Conservation (phyloP, 2,888 invertebrate species). For the Andrena bucephala region DNA sequence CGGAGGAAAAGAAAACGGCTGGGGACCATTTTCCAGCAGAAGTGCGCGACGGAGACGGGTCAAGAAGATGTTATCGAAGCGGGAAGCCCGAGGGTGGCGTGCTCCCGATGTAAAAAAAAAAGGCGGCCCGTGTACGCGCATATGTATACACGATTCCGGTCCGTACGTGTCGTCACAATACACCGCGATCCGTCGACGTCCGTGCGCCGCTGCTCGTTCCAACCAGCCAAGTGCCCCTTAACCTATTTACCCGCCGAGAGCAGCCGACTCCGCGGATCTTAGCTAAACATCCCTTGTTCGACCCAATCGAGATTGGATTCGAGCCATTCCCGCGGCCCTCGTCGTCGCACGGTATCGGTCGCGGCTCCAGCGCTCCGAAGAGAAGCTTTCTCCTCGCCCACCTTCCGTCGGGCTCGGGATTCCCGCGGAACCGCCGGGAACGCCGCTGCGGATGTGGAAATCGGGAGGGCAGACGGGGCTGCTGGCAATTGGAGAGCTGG, state of each 20-base stretch:
- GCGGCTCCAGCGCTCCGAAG: slow-evolving; percentile 7
- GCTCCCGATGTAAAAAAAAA: slow-evolving; percentile 19
- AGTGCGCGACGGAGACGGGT: not conserved
- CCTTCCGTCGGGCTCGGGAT: slow-evolving; percentile 13
- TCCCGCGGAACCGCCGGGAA: slow-evolving; percentile 37
- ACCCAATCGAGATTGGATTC: slow-evolving; percentile 50
- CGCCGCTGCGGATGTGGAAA: not conserved
- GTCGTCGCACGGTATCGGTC: not conserved
- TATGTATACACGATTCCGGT: not conserved
- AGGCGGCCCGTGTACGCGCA: slow-evolving; percentile 16
- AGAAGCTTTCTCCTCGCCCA: not conserved
- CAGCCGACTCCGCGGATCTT: slow-evolving; percentile 39
- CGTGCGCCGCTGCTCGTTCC: not conserved
- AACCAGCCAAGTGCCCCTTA: slow-evolving; percentile 24
- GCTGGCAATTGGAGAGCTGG: slow-evolving; percentile 51
- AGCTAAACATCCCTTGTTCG: slow-evolving; percentile 33
- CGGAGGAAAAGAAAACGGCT: no score
- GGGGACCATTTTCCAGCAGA: not conserved
- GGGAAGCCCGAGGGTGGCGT: slow-evolving; percentile 1
- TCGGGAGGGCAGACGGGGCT: slow-evolving; percentile 17
- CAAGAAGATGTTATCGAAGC: slow-evolving; percentile 17
- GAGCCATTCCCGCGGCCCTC: slow-evolving; percentile 18
- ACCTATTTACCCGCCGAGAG: slow-evolving; percentile 38
- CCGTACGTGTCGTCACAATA: slow-evolving; percentile 42
- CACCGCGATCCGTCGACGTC: slow-evolving; percentile 15